Percentiles rank a stretch among this genome's conserved stretches.
phyloP scores from a whole-genome alignment of 1,140 invertebrate species.

The Philotrypesis tridentata region DNA sequence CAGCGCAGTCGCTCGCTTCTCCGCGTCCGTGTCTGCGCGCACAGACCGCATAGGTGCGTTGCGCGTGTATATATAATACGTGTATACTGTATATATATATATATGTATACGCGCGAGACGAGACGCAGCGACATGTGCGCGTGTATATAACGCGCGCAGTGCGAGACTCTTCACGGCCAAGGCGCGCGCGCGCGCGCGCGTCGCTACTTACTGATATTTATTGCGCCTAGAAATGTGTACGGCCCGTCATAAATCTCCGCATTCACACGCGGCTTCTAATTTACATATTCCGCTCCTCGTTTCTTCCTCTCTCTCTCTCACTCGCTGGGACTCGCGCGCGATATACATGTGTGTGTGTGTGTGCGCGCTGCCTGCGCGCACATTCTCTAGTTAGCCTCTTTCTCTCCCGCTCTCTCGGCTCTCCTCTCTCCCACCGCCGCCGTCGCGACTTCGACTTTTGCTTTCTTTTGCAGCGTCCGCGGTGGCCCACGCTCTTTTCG shows the following conservation, averaged over 20 bases:
- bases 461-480: constrained; percentile 1
- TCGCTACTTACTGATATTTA: constrained; percentile 72
- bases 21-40: too few species aligned
- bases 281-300: constrained; percentile 65
- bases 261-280: constrained; percentile 71
- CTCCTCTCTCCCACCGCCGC: background rate
- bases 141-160: too few species aligned
- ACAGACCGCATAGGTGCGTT: too few species aligned
- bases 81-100: background rate
- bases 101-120: background rate
- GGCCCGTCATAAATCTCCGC: constrained; percentile 68
- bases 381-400: background rate
- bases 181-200: constrained; percentile 36
- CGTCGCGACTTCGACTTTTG: background rate
- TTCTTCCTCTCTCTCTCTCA: background rate
- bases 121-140: background rate
- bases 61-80: background rate
- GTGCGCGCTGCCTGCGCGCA: background rate
- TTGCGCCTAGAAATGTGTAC: constrained; percentile 68
- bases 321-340: constrained; percentile 1
- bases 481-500: constrained; percentile 34
- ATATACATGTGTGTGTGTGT: background rate
- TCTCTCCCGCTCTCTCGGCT: background rate
- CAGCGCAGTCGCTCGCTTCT: too few species aligned
- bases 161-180: constrained; percentile 12